Base-by-base conservation (phyloP, 1,140 invertebrate species). In the Theocolax elegans region DNA sequence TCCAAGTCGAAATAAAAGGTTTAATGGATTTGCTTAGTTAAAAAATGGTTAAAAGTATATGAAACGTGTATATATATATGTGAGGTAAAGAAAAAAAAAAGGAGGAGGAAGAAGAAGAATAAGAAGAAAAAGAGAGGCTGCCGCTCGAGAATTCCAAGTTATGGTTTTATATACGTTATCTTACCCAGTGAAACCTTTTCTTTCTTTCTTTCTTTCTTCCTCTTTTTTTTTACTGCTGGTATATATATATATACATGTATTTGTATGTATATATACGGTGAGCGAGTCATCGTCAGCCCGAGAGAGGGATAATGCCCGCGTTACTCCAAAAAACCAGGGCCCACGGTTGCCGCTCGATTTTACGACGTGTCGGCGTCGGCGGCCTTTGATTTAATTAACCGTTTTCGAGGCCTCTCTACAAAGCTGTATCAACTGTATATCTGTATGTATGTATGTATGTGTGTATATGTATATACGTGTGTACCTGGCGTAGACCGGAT, bases 321-420 rank as follows among this genome's bases (percentile, higher is more conserved):
- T 68, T 68, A 62, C 66, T 68, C 66, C 17, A 64, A 64, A 71
- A 71, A 71, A 71, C 12, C 40, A n/a, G 19, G 31, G 31, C 17
- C 60, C 66, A 35, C 46, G 59, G 48, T 63, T 29, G 68, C 49
- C 40, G 60, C 77, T 79, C 78, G 81, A 81, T 84, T 85, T 85
- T 85, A 85, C 80, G 81, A 81, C 83, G 80, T 78, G 76, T 70
- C 79, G 73, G 76, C 75, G 80, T 80, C 81, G 81, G 81, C 80
- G 76, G 75, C 80, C 80, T 83, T 83, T 83, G 81, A 83, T 82
- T 83, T 82, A 82, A 83, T 83, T 83, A 82, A 80, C 81, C 73
- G 75, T 77, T 75, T 77, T 76, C 75, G 80, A 79, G 77, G 77
- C 79, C 77, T 31, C 56, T 42, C n/a, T 23, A 40, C 21, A 59